Conservation (phyloP, 2,888 invertebrate species). For the Abrostola tripartita region DNA sequence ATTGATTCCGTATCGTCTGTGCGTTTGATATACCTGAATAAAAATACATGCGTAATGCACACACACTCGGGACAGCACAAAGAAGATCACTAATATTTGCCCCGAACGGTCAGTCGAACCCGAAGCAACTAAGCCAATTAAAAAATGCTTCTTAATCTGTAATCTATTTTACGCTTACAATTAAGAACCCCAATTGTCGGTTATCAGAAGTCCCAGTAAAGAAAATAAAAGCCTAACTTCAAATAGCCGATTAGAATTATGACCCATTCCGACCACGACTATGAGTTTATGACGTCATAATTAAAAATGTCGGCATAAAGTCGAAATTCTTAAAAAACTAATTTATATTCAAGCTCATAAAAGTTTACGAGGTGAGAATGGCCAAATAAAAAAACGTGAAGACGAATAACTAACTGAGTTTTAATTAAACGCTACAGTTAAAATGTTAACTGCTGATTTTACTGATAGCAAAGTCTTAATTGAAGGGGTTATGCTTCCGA, state of each 20-base stretch:
- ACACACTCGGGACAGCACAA: too few relatives aligned
- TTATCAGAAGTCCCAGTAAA: too few relatives aligned
- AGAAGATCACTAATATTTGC: too few relatives aligned
- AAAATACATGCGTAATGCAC: too few relatives aligned
- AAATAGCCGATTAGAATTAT: conserved; percentile 22
- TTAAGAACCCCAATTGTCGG: too few relatives aligned
- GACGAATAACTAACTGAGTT: conserved; percentile 24
- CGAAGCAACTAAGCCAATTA: too few relatives aligned
- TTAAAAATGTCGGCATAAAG: conserved; percentile 51
- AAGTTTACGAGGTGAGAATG: conserved; percentile 54
- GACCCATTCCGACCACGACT: conserved; percentile 1
- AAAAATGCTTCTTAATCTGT: too few relatives aligned
- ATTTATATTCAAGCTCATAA: conserved; percentile 54
- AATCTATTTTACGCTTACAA: too few relatives aligned
- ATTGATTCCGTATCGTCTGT: too few relatives aligned
- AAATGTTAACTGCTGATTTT: conserved; percentile 28
- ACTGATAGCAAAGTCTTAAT: not conserved
- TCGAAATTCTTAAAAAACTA: conserved; percentile 43
- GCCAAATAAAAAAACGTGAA: conserved; percentile 45
- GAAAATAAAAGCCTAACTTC: conserved; percentile 4
- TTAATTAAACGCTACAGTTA: conserved; percentile 39
- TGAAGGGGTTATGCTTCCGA: not conserved
- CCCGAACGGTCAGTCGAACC: too few relatives aligned
- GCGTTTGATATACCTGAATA: too few relatives aligned
- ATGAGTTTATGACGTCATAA: conserved; percentile 32